Evolutionary conservation across 2,888 invertebrate genomes (phyloP), one percentile per base, ranked within the genome.

Genomic region (Oligia fasciuncula): DNA sequence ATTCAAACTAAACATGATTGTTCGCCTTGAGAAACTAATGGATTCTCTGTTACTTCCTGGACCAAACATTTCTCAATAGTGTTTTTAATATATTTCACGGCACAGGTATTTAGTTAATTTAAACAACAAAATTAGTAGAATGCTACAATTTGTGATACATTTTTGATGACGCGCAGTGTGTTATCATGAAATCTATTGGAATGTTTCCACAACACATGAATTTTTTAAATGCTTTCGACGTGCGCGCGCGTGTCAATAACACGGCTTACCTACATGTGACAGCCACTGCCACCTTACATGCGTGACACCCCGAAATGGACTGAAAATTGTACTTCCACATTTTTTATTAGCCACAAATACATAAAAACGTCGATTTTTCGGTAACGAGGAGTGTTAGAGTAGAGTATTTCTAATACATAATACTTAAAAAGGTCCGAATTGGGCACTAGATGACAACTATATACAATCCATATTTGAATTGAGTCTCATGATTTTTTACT

Each of bases 171-270:
- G 51, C 66, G 75, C 63, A 69, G 66, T 67, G 72, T 63, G 79
- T 65, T 83, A 68, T 83, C 83, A 69, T 74, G 73, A 69, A 83
- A 83, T 85, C 67, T 77, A 80, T 85, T 75, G 72, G 54, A 85
- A 62, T 14, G 43, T 67, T 83, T 85, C 60, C 73, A 85, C 71
- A 43, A 68, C 67, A 51, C 76, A 79, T 76, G 79, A 79, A 75
- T 82, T 85, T 85, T 79, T 78, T 54, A 85, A 84, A 79, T 73
- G 73, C 66, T 78, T 70, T 73, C 74, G n/a, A 8, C 40, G 73
- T 73, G 75, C 82, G 83, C 81, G 77, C 49, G 67, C 49, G 43
- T 69, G 74, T 84, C 85, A 75, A 81, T 70, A 78, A 81, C 57
- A 73, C 8, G 73, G 70, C 70, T 76, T 29, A 73, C 72, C n/a